A percentile compares a stretch with the other conserved stretches of the same genome.
phyloP scores from a whole-genome alignment of 2,888 invertebrate species.

The Crocallis elinguaria region DNA sequence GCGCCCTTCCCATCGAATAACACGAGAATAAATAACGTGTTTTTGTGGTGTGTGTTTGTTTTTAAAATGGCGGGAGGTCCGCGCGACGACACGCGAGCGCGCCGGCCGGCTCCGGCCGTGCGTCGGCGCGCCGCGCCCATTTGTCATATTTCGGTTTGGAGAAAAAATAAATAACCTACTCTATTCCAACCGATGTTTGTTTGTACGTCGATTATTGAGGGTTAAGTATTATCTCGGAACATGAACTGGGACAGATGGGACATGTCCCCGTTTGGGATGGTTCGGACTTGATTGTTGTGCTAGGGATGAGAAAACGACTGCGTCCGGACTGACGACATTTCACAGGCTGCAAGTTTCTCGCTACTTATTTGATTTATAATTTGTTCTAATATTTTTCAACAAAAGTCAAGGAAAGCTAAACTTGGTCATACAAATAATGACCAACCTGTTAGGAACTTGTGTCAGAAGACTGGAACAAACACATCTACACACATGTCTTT shows the following conservation, averaged over 20 bases:
- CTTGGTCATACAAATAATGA: not conserved
- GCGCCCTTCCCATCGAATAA: constrained; percentile 80
- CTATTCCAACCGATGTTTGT: constrained; percentile 79
- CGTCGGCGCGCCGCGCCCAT: constrained; percentile 73
- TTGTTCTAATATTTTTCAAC: not conserved
- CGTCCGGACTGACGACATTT: not conserved
- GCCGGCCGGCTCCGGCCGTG: constrained; percentile 10
- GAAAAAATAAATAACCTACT: constrained; percentile 81
- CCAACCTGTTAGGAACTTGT: not conserved
- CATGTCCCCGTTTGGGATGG: constrained; percentile 59
- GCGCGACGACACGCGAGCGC: constrained; percentile 83
- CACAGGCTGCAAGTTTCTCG: not conserved
- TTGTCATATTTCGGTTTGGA: constrained; percentile 82
- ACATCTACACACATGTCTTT: not conserved
- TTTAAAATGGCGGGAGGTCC: constrained; percentile 85
- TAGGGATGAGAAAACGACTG: not conserved
- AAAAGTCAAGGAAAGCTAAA: not conserved
- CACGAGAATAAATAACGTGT: constrained; percentile 82
- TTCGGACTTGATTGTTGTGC: constrained; percentile 42
- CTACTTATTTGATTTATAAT: not conserved
- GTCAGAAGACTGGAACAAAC: not conserved
- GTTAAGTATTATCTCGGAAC: constrained; percentile 74
- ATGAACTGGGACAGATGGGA: constrained; percentile 67
- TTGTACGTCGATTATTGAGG: constrained; percentile 78
- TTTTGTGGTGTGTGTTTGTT: constrained; percentile 83